Percentiles rank a stretch among this genome's conserved stretches.
Conservation (phyloP, 2,888 invertebrate genomes). For the Gymnocheta viridis region DNA sequence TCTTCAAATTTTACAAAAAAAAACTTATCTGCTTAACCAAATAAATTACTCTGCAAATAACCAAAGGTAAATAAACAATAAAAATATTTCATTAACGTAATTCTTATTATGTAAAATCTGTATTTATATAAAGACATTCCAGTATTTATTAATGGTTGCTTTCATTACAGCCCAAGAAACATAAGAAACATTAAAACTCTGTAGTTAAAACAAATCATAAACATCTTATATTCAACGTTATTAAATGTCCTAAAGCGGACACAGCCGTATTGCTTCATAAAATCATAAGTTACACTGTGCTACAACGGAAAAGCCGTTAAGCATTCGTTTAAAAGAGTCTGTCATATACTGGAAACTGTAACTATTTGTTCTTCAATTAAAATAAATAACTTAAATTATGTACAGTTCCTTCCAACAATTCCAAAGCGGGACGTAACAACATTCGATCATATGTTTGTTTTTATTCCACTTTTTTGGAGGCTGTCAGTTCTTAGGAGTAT, state of each 20-base stretch:
- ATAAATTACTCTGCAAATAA: not conserved
- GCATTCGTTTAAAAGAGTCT: not conserved
- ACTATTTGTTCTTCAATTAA: too few species aligned
- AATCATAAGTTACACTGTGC: not conserved
- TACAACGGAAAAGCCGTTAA: not conserved
- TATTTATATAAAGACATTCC: conserved; percentile 2
- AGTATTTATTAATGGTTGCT: not conserved
- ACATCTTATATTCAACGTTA: conserved; percentile 14
- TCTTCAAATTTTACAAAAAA: too few species aligned
- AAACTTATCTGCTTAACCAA: not conserved
- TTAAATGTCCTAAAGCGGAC: not conserved
- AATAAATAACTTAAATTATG: too few species aligned
- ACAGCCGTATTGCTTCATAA: not conserved
- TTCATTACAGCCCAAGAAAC: not conserved
- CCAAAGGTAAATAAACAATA: not conserved
- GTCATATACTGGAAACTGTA: too few species aligned
- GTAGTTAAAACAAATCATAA: conserved; percentile 30
- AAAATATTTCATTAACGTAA: conserved; percentile 11
- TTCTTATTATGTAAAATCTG: not conserved
- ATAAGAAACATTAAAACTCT: not conserved
- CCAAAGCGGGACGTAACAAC: too few species aligned
- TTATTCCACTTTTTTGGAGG: too few species aligned
- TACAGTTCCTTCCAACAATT: too few species aligned
- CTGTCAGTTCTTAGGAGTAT: too few species aligned
- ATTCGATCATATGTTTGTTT: too few species aligned